phyloP scores from a whole-genome alignment of 2,113 vertebrate species.

The Zosterops japonicus region DNA sequence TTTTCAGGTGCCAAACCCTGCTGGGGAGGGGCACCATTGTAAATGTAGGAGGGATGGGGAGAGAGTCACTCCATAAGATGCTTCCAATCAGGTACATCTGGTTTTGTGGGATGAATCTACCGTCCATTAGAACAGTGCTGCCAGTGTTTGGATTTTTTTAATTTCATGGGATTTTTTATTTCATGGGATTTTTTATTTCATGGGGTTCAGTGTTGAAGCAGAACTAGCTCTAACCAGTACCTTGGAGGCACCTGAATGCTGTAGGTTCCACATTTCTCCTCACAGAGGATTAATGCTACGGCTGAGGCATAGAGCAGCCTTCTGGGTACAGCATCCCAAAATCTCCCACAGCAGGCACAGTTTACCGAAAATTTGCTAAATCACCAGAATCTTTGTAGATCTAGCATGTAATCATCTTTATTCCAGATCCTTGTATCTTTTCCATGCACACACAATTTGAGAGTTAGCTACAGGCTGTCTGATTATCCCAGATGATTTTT shows the following conservation, averaged over 20 bases:
- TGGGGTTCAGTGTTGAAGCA: not conserved
- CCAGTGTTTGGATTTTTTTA: not conserved
- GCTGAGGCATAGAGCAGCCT: not conserved
- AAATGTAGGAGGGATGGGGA: not conserved
- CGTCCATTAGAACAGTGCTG: not conserved
- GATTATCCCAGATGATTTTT: not conserved
- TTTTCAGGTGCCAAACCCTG: not conserved
- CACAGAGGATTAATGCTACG: not conserved
- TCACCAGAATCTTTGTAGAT: not conserved
- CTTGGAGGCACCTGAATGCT: not conserved
- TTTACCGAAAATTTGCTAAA: not conserved
- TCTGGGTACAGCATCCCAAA: not conserved
- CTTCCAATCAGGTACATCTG: not conserved
- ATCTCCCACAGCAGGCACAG: not conserved
- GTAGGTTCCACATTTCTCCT: not conserved
- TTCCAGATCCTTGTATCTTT: not conserved
- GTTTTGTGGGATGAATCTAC: not conserved
- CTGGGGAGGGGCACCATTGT: rapidly evolving
- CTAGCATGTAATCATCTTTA: not conserved
- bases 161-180: not conserved
- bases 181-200: not conserved
- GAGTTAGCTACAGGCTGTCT: not conserved
- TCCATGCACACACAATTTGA: not conserved
- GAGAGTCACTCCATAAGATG: not conserved
- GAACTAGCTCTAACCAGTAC: not conserved